Percentiles rank a stretch among this genome's conserved stretches.
phyloP scores from a whole-genome alignment of 2,888 invertebrate species.

The Anoplius nigerrimus region DNA sequence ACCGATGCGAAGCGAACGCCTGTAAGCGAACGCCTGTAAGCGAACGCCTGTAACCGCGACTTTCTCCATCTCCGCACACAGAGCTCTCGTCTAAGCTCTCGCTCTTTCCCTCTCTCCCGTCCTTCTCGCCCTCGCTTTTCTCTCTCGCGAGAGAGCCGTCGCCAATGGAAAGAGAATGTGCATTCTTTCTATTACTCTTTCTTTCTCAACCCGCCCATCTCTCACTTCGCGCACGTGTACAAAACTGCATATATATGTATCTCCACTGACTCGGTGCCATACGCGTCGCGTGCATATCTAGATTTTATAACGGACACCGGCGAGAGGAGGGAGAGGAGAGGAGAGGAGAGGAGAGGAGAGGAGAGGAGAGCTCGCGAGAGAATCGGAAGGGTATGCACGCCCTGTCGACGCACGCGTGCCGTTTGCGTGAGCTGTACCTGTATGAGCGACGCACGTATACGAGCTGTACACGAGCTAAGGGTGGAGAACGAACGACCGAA shows the following conservation, averaged over 20 bases:
- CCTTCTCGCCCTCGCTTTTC: conserved; percentile 2
- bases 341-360: conserved; percentile 9
- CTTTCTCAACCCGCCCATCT: conserved; percentile 36
- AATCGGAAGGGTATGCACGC: conserved; percentile 20
- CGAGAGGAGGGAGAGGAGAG: not conserved
- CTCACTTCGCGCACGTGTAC: conserved; percentile 44
- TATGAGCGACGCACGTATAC: conserved; percentile 35
- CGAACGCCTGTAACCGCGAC: no score
- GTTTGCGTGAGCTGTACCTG: conserved; percentile 45
- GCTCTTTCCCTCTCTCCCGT: not conserved
- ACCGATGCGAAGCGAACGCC: no score
- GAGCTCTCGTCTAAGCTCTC: no score
- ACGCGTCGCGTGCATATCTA: conserved; percentile 39
- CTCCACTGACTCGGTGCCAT: conserved; percentile 42
- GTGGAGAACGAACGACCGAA: not conserved
- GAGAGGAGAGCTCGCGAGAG: conserved; percentile 3
- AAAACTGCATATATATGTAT: no score
- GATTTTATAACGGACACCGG: conserved; percentile 42
- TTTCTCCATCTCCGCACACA: no score
- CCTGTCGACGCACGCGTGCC: conserved; percentile 27
- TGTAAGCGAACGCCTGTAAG: no score
- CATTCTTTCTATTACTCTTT: no score
- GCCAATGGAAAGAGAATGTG: no score
- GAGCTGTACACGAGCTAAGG: not conserved
- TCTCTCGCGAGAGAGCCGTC: no score